These are phyloP conservation scores for Pollimyrus isidori DNA, from an alignment of 2,113 vertebrate species.

Conservation along the genomic window DNA sequence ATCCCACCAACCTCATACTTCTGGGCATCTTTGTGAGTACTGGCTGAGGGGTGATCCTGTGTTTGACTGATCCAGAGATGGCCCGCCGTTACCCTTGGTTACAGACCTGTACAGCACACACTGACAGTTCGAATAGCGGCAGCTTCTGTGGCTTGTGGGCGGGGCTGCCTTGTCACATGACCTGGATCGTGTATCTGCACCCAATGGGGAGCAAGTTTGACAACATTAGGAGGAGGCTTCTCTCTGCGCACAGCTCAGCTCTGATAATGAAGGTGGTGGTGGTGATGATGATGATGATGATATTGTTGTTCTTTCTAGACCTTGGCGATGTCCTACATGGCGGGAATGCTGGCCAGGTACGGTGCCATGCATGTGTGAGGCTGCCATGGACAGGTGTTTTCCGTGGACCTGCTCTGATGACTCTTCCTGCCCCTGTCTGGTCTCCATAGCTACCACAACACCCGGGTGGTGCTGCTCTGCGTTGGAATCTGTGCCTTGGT, in stretches of 20 bases:
- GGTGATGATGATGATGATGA: neutral
- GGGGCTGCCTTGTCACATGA: neutral
- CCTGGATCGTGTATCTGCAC: neutral
- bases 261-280: neutral
- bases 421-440: neutral
- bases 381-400: neutral
- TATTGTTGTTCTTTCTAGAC: slow-evolving; percentile 32
- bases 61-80: neutral
- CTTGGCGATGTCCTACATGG: slow-evolving; percentile 44
- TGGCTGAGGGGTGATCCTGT: neutral
- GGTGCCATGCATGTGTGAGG: neutral
- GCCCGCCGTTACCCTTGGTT: neutral
- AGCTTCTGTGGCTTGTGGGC: neutral
- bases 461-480: slow-evolving; percentile 41
- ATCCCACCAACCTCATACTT: slow-evolving; percentile 42
- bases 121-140: neutral
- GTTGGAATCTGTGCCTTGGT: slow-evolving; percentile 42
- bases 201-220: neutral
- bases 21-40: slow-evolving; percentile 41
- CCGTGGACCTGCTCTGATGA: neutral
- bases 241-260: neutral
- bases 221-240: neutral
- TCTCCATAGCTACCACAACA: slow-evolving; percentile 39
- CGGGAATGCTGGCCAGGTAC: slow-evolving; percentile 44
- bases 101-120: neutral